Evolutionary conservation across 2,797 vertebrate species (phyloP).

Genomic region (Crenuchus spilurus): DNA sequence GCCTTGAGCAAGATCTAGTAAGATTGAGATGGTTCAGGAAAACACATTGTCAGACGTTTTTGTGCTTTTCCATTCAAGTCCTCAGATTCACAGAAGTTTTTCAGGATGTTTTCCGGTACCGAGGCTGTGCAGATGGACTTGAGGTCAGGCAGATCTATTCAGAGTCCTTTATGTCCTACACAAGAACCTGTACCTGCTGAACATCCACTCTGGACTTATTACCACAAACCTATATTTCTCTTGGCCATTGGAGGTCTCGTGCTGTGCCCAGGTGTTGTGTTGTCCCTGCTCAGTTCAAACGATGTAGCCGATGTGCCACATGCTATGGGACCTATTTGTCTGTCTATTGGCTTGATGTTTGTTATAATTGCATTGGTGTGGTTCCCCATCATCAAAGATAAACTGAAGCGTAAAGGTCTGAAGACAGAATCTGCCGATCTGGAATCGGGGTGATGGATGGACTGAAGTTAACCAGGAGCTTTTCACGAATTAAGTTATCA

Average conservation of each 20-base stretch:
- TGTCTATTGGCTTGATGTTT: constrained; percentile 72
- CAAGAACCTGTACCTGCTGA: background rate
- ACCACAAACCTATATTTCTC: constrained; percentile 71
- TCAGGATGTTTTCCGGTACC: constrained; percentile 39
- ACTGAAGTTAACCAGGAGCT: too few species aligned
- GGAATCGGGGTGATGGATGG: constrained; percentile 44
- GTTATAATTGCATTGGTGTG: constrained; percentile 69
- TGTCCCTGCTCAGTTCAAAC: constrained; percentile 61
- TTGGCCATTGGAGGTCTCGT: constrained; percentile 64
- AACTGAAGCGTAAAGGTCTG: constrained; percentile 50
- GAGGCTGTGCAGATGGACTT: constrained; percentile 14
- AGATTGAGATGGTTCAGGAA: too few species aligned
- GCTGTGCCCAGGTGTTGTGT: constrained; percentile 51
- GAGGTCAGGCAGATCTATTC: constrained; percentile 16
- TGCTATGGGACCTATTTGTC: constrained; percentile 61
- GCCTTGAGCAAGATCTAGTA: too few species aligned
- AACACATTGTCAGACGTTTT: too few species aligned
- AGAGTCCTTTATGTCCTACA: constrained; percentile 46
- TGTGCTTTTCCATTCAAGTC: background rate
- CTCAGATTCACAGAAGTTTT: background rate
- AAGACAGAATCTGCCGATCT: constrained; percentile 1
- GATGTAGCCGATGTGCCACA: constrained; percentile 27
- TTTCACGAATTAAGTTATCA: too few species aligned
- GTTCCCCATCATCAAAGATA: constrained; percentile 71
- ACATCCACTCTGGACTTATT: constrained; percentile 58